Evolutionary conservation across 92 coral and sea anemone species (phyloP).

Genomic region (Palythoa caribaeorum): DNA sequence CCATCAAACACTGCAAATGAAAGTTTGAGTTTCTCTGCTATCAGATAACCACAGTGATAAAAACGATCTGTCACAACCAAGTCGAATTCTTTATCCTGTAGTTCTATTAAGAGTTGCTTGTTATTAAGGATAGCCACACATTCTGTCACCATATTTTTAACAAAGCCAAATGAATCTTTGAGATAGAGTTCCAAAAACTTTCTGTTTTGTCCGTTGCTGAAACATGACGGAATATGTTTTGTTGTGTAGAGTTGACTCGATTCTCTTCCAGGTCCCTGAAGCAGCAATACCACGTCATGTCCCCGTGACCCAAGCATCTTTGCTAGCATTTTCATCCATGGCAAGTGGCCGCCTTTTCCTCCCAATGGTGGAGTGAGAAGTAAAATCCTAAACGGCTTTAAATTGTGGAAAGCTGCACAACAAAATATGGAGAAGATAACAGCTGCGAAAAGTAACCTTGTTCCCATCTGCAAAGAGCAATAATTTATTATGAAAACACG

Average conservation of each 20-base stretch:
- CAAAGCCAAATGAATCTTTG: constrained; percentile 8
- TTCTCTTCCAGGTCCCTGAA: constrained; percentile 24
- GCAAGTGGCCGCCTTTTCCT: constrained; percentile 42
- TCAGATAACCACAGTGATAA: constrained; percentile 27
- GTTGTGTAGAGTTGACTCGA: not conserved
- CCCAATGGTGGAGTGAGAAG: constrained; percentile 39
- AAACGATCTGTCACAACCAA: constrained; percentile 42
- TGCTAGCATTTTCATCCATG: constrained; percentile 37
- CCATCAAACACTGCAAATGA: constrained; percentile 49
- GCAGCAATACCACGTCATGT: constrained; percentile 17
- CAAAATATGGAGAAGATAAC: not conserved
- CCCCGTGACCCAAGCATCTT: constrained; percentile 11
- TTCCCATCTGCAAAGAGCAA: not conserved
- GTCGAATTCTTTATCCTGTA: constrained; percentile 14
- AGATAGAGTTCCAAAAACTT: constrained; percentile 33
- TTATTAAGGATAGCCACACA: constrained; percentile 15
- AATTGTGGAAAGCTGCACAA: not conserved
- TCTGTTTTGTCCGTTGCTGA: constrained; percentile 25
- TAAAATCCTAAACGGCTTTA: not conserved
- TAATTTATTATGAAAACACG: not conserved
- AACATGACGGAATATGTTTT: constrained; percentile 28
- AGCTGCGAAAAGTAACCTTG: not conserved
- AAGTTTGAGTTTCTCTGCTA: constrained; percentile 26
- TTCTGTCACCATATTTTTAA: constrained; percentile 37
- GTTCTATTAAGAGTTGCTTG: not conserved